phyloP scores from a whole-genome alignment of 2,888 invertebrate genomes.

The Dorcus parallelipipedus region DNA sequence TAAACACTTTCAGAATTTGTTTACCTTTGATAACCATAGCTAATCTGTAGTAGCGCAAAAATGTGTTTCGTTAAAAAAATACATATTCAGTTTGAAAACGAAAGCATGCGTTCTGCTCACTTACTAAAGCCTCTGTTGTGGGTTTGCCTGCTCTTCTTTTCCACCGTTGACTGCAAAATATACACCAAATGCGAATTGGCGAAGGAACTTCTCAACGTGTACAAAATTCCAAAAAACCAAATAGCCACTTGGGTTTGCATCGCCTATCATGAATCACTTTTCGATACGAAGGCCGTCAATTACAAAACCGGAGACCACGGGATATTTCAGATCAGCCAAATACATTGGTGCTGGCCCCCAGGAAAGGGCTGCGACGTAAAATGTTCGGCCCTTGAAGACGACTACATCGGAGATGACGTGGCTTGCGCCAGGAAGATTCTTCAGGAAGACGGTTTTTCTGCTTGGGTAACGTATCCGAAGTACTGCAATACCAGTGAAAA shows the following conservation, averaged over 20 bases:
- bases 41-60: too few relatives aligned
- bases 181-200: constrained; percentile 72
- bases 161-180: constrained; percentile 44
- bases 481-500: constrained; percentile 54
- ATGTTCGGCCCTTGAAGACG: constrained; percentile 56
- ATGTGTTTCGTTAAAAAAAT: too few relatives aligned
- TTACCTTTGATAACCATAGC: too few relatives aligned
- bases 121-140: too few relatives aligned
- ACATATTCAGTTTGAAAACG: too few relatives aligned
- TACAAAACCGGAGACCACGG: constrained; percentile 66
- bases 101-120: too few relatives aligned
- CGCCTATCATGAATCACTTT: constrained; percentile 66
- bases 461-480: constrained; percentile 68
- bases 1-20: too few relatives aligned
- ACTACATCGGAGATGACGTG: constrained; percentile 68
- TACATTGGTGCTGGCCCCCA: constrained; percentile 64
- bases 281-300: constrained; percentile 64
- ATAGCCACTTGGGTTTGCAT: constrained; percentile 57
- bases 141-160: too few relatives aligned
- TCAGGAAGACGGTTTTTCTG: constrained; percentile 69
- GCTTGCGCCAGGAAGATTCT: constrained; percentile 63
- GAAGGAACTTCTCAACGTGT: constrained; percentile 55
- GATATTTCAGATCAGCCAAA: constrained; percentile 68
- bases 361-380: constrained; percentile 35
- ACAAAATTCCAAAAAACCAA: constrained; percentile 55